Conservation (phyloP, 2,888 invertebrate species). For the Nomada fabriciana region DNA sequence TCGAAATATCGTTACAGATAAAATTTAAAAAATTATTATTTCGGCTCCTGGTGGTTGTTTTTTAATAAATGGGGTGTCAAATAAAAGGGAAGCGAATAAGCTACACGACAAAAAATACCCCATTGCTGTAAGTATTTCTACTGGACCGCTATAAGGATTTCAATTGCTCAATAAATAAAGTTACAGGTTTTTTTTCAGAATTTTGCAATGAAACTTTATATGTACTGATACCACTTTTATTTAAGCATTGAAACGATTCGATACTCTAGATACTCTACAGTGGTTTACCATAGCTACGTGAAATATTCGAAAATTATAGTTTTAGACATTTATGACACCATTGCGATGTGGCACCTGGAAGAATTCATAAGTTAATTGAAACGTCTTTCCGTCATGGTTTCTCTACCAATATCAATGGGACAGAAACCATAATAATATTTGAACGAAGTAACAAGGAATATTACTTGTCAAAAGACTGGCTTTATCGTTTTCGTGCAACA, state of each 20-base stretch:
- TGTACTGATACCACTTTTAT: background rate
- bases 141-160: too few species aligned
- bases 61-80: too few species aligned
- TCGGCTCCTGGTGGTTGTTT: too few species aligned
- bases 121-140: too few species aligned
- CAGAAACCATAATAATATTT: slow-evolving; percentile 5
- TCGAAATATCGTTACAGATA: too few species aligned
- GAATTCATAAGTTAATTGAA: slow-evolving; percentile 10
- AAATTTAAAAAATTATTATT: too few species aligned
- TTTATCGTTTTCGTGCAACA: slow-evolving; percentile 1
- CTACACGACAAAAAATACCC: too few species aligned
- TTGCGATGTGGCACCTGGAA: background rate
- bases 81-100: too few species aligned
- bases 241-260: background rate
- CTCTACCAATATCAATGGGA: background rate
- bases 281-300: background rate
- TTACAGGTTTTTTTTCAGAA: too few species aligned
- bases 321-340: background rate
- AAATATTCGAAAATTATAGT: background rate
- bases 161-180: too few species aligned
- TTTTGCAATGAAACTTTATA: too few species aligned
- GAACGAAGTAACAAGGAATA: background rate
- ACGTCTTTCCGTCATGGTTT: background rate
- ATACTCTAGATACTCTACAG: background rate
- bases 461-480: background rate